phyloP scores from a whole-genome alignment of 2,113 vertebrate species.

The Suricata suricatta region DNA sequence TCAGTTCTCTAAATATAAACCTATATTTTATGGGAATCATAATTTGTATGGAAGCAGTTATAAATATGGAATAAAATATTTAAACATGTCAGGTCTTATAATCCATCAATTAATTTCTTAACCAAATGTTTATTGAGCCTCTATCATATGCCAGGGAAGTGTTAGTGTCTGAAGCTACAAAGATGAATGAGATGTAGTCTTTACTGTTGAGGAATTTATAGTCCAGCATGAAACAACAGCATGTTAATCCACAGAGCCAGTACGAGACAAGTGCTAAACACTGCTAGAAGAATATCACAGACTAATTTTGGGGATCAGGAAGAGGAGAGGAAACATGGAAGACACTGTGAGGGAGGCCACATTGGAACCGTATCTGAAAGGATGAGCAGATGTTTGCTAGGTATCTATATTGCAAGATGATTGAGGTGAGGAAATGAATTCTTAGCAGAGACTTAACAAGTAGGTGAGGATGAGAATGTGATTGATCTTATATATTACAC shows the following conservation, averaged over 20 bases:
- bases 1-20: not conserved
- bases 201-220: not conserved
- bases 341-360: not conserved
- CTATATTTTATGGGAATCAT: conserved; percentile 45
- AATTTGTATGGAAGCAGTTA: conserved; percentile 44
- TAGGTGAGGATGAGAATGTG: not conserved
- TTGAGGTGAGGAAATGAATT: conserved; percentile 14
- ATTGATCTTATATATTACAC: not conserved
- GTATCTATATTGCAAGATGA: not conserved
- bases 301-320: not conserved
- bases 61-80: conserved; percentile 63
- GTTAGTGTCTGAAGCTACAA: not conserved
- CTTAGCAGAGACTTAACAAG: conserved; percentile 5
- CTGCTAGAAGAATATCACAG: not conserved
- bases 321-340: not conserved
- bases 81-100: conserved; percentile 35
- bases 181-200: not conserved
- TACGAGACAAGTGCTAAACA: not conserved
- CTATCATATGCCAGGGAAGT: not conserved
- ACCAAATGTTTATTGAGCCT: conserved; percentile 50
- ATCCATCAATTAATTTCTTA: conserved; percentile 60
- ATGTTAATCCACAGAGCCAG: not conserved
- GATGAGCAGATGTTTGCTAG: not conserved
- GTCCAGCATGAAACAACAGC: not conserved
- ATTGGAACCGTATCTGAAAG: not conserved